Percentiles rank a stretch among this genome's conserved stretches.
These are phyloP conservation scores for Ophion costatus DNA, from an alignment of 2,888 invertebrate genomes.

Conservation along the genomic window DNA sequence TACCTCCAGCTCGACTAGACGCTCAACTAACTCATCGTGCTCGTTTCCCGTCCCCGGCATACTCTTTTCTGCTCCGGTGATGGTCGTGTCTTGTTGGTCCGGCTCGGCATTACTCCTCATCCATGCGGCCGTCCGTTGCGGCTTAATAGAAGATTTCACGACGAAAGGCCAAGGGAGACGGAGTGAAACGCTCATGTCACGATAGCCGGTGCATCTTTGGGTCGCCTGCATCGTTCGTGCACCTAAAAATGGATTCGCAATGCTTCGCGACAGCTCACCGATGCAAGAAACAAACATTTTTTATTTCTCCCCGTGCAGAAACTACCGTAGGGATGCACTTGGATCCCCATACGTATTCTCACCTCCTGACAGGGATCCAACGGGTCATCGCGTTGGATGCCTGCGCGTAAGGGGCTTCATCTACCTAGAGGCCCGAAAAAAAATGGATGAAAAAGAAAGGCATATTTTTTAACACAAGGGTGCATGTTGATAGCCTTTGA, in stretches of 20 bases:
- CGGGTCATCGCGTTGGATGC: too few relatives aligned
- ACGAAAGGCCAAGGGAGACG: conserved; percentile 32
- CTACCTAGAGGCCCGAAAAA: too few relatives aligned
- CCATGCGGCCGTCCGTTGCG: conserved; percentile 2
- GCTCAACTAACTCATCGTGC: conserved; percentile 42
- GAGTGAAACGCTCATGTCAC: conserved; percentile 10
- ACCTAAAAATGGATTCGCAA: conserved; percentile 34
- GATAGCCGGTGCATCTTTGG: conserved; percentile 28
- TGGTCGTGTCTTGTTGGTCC: conserved; percentile 25
- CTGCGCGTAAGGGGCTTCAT: too few relatives aligned
- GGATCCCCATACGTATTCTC: too few relatives aligned
- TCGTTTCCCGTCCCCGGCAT: conserved; percentile 34
- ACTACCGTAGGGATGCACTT: not conserved
- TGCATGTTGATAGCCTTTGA: not conserved
- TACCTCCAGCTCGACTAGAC: conserved; percentile 59
- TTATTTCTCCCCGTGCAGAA: not conserved
- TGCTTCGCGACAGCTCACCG: not conserved
- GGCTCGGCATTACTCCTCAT: conserved; percentile 26
- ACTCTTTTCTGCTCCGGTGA: conserved; percentile 37
- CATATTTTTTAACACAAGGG: not conserved
- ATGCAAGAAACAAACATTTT: not conserved
- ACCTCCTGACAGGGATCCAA: too few relatives aligned
- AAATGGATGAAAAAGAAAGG: too few relatives aligned
- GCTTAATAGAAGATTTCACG: conserved; percentile 47
- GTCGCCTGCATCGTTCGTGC: conserved; percentile 19